Evolutionary conservation across 2,888 invertebrate species (phyloP).

Genomic region (Luperina nickerlii): DNA sequence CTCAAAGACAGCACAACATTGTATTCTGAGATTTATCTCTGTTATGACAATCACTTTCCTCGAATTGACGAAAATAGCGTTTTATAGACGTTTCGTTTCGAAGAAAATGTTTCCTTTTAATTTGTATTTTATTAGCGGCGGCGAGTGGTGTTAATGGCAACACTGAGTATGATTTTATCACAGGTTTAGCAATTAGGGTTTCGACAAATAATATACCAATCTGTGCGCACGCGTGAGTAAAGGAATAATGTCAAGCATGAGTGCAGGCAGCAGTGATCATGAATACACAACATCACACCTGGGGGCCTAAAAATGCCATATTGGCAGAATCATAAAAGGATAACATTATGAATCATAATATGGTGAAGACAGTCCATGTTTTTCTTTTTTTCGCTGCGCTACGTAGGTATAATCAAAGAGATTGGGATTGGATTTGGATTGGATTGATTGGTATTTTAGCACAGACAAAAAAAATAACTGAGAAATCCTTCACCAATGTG

Average conservation of each 20-base stretch:
- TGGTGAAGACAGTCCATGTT: no score
- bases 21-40: slow-evolving; percentile 35
- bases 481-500: no score
- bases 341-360: no score
- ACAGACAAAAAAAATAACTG: no score
- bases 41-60: slow-evolving; percentile 50
- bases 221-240: no score
- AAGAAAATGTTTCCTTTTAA: slow-evolving; percentile 52
- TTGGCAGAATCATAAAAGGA: no score
- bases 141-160: slow-evolving; percentile 33
- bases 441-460: no score
- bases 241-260: background rate
- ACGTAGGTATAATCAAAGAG: no score
- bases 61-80: slow-evolving; percentile 58
- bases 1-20: slow-evolving; percentile 16
- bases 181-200: background rate
- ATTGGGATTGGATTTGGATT: no score
- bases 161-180: slow-evolving; percentile 7
- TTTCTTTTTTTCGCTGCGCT: no score
- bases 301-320: no score
- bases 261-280: background rate
- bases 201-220: background rate
- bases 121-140: slow-evolving; percentile 53
- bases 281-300: background rate
- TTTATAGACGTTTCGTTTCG: slow-evolving; percentile 57